Evolutionary conservation across 2,113 vertebrate species (phyloP).

Genomic region (Balaenoptera acutorostrata): DNA sequence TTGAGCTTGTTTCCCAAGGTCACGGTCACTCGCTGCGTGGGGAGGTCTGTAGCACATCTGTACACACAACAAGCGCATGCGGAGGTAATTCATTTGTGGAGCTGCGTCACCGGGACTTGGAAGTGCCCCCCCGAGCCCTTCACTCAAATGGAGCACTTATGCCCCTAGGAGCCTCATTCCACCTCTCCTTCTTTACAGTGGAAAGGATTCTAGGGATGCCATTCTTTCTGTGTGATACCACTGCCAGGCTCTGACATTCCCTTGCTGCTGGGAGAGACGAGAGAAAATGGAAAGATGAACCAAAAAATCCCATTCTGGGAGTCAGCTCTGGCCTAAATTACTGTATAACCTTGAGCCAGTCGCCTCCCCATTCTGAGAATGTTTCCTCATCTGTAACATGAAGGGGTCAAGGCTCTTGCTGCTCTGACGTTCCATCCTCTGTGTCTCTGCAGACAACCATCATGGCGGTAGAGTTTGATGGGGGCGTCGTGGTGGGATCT

Average conservation of each 20-base stretch:
- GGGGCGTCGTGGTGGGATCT: conserved; percentile 89
- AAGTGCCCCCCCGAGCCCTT: background rate
- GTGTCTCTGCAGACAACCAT: conserved; percentile 87
- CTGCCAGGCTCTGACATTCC: background rate
- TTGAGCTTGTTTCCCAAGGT: background rate
- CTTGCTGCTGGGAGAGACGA: background rate
- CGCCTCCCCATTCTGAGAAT: background rate
- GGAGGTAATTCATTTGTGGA: background rate
- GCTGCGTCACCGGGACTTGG: background rate
- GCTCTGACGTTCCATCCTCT: background rate
- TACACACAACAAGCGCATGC: rapidly evolving
- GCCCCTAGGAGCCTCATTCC: background rate
- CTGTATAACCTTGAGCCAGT: background rate
- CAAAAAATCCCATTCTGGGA: background rate
- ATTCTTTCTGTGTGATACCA: background rate
- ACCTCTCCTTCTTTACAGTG: background rate
- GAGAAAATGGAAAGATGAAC: background rate
- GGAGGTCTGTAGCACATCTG: background rate
- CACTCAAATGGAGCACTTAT: background rate
- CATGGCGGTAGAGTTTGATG: conserved; percentile 87
- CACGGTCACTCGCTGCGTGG: background rate
- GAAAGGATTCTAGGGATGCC: background rate
- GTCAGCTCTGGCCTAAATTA: background rate
- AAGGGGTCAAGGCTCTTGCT: background rate
- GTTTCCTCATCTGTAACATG: background rate